Percentiles rank a stretch among this genome's conserved stretches.
Conservation (phyloP, 1,140 invertebrate species). For the Campodea augens region DNA sequence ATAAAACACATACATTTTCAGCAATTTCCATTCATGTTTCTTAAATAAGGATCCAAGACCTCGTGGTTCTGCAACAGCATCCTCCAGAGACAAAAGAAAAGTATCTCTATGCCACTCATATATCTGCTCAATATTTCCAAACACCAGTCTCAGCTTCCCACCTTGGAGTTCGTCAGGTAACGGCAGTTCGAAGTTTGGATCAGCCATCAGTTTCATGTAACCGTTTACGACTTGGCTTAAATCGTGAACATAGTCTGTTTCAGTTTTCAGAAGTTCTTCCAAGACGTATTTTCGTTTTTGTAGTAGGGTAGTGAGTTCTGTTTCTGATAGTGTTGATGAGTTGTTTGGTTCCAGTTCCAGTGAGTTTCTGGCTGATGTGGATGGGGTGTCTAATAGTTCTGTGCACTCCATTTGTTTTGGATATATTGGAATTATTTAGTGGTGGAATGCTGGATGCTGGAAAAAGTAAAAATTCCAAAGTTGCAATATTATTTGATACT, state of each 20-base stretch:
- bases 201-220: constrained; percentile 50
- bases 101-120: constrained; percentile 95
- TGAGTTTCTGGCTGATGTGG: no score
- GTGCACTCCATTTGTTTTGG: no score
- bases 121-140: constrained; percentile 94
- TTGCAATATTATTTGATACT: no score
- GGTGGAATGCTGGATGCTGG: no score
- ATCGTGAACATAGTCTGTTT: constrained; percentile 86
- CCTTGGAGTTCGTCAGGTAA: constrained; percentile 70
- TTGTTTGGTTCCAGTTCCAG: no score
- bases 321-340: no score
- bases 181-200: constrained; percentile 47
- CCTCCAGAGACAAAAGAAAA: constrained; percentile 72
- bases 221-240: constrained; percentile 65
- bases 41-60: constrained; percentile 68
- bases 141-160: constrained; percentile 93
- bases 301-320: no score
- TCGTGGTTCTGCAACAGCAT: constrained; percentile 65
- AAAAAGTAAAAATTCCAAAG: no score
- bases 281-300: constrained; percentile 58
- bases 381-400: no score
- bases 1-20: constrained; percentile 93
- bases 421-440: no score
- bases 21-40: constrained; percentile 71
- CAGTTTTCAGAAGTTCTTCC: constrained; percentile 81